A percentile compares a stretch with the other conserved stretches of the same genome.
Evolutionary conservation across 2,888 invertebrate genomes (phyloP).

Genomic region (Ditula angustiorana): DNA sequence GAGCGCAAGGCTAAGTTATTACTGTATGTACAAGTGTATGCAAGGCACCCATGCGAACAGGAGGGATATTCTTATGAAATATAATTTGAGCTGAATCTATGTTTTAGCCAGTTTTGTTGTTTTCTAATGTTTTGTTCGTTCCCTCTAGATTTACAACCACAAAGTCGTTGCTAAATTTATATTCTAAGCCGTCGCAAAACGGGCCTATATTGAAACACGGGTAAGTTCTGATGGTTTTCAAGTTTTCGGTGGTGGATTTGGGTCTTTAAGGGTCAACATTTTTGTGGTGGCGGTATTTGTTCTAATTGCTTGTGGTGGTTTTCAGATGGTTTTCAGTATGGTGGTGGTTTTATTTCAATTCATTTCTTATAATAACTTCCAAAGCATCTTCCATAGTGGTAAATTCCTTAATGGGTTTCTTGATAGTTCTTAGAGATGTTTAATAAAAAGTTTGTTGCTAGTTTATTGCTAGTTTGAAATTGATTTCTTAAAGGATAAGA

Average conservation of each 20-base stretch:
- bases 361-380: no score
- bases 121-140: slow-evolving; percentile 61
- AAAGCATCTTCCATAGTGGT: not conserved
- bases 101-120: slow-evolving; percentile 48
- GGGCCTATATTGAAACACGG: slow-evolving; percentile 88
- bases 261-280: slow-evolving; percentile 37
- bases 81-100: not conserved
- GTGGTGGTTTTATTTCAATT: not conserved
- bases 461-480: no score
- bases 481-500: no score
- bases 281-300: slow-evolving; percentile 44
- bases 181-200: slow-evolving; percentile 87
- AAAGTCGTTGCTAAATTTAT: slow-evolving; percentile 89
- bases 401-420: not conserved
- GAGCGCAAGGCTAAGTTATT: no score
- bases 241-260: slow-evolving; percentile 39
- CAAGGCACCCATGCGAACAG: no score
- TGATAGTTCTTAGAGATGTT: no score
- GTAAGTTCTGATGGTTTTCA: slow-evolving; percentile 80
- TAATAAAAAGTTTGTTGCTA: no score
- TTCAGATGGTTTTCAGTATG: not conserved
- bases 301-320: not conserved
- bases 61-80: not conserved
- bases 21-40: no score
- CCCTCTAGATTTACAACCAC: slow-evolving; percentile 89